phyloP scores from a whole-genome alignment of 2,113 vertebrate species.

The Athene noctua region DNA sequence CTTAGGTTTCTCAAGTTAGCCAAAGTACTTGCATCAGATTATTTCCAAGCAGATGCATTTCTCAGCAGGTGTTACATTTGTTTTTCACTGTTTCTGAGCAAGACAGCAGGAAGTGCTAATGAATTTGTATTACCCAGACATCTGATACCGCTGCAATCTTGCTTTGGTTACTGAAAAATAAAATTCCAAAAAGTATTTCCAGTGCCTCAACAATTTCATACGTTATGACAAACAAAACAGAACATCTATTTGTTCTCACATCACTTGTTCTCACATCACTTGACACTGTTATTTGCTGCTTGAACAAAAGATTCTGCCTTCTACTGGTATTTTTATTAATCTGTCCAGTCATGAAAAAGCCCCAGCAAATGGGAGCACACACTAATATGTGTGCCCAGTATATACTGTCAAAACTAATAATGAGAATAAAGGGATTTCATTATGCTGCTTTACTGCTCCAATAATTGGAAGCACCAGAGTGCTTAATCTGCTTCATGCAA shows the following conservation, averaged over 20 bases:
- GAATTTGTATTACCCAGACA: conserved; percentile 67
- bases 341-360: background rate
- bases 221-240: background rate
- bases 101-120: conserved; percentile 65
- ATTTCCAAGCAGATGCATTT: conserved; percentile 71
- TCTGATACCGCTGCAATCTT: conserved; percentile 39
- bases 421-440: background rate
- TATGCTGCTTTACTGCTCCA: background rate
- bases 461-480: background rate
- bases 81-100: conserved; percentile 67
- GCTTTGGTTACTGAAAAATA: background rate
- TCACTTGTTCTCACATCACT: background rate
- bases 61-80: conserved; percentile 72
- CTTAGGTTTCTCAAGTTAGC: conserved; percentile 49
- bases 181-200: background rate
- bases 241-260: background rate
- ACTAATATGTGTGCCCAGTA: background rate
- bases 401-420: background rate
- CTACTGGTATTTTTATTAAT: background rate
- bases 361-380: rapidly evolving
- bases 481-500: background rate
- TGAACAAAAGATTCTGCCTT: background rate
- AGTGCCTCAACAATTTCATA: background rate
- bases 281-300: background rate
- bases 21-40: conserved; percentile 61